phyloP scores from a whole-genome alignment of 2,797 vertebrate species.

The Nothura maculosa region DNA sequence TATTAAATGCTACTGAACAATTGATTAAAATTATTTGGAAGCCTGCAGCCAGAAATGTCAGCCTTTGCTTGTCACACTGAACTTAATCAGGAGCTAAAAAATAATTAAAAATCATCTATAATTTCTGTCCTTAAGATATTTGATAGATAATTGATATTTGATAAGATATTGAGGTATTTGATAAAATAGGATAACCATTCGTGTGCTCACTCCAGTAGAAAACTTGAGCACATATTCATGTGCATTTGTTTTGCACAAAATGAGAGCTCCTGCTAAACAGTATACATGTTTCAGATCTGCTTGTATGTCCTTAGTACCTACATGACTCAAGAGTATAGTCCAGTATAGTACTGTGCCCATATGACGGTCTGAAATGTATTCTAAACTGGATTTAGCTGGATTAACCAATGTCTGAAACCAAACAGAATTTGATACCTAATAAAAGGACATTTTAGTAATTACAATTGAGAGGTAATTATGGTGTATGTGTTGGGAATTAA shows the following conservation, averaged over 20 bases:
- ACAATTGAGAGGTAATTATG: neutral
- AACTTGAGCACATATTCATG: neutral
- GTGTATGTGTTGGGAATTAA: neutral
- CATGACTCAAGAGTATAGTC: neutral
- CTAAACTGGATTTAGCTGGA: neutral
- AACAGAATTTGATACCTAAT: neutral
- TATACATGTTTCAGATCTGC: neutral
- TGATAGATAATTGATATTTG: no score
- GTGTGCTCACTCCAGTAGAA: neutral
- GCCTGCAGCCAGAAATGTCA: neutral
- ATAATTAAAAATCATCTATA: neutral
- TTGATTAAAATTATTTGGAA: slow-evolving; percentile 22
- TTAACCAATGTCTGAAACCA: neutral
- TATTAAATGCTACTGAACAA: slow-evolving; percentile 12
- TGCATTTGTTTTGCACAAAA: neutral
- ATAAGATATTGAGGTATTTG: no score
- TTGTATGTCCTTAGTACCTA: neutral
- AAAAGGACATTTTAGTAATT: neutral
- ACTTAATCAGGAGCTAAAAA: neutral
- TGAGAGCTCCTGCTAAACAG: neutral
- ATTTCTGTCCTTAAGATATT: neutral
- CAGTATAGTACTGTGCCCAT: neutral
- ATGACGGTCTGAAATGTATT: neutral
- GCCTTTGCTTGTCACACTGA: neutral
- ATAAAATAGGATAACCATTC: neutral